Evolutionary conservation across 2,113 vertebrate genomes (phyloP), one percentile per base, ranked within the genome.

Genomic region (Grammatotria lemairii): DNA sequence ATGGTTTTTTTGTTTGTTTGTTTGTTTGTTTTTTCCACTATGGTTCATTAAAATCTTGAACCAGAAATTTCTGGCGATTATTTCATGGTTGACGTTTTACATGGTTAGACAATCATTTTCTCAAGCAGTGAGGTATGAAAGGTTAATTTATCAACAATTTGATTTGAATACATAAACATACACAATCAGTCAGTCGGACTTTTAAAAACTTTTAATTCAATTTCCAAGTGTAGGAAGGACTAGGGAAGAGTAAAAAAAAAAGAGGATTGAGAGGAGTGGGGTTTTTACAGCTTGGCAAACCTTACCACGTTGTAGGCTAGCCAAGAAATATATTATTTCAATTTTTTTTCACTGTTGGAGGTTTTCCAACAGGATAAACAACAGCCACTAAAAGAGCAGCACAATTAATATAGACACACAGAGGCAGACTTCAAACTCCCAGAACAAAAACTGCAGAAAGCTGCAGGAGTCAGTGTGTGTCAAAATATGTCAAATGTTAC

Each of bases 81-180:
- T 57, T 57, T 57, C 0, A 57, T 57, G 0, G 54, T 26, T 57
- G 54, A 57, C 11, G 0, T 55, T 26, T 55, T 13, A 55, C 21
- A 55, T 55, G 0, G 11, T 55, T 26, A 55, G 21, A 55, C 21
- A 55, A 55, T 55, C 21, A 5, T 60, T 60, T 31, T 60, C 26
- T 17, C 16, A 60, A 60, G 28, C 26, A 4, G 57, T 17, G 14
- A 58, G 8, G 14, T 31, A 31, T 58, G 5, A 31, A 17, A 31
- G 14, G 14, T 58, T 31, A 9, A 31, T 58, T 31, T 31, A 63
- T 63, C 5, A 9, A 3, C 58, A 19, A 1, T 35, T 63, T 7
- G 28, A 33, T 35, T 63, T 35, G 4, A 63, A 33, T 63, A 7
- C 9, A 35, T 35, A 63, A 63, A 11, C 58, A 35, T 63, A 63